Percentiles rank a stretch among this genome's conserved stretches.
phyloP scores from a whole-genome alignment of 2,888 invertebrate genomes.

The Chirona hameri region DNA sequence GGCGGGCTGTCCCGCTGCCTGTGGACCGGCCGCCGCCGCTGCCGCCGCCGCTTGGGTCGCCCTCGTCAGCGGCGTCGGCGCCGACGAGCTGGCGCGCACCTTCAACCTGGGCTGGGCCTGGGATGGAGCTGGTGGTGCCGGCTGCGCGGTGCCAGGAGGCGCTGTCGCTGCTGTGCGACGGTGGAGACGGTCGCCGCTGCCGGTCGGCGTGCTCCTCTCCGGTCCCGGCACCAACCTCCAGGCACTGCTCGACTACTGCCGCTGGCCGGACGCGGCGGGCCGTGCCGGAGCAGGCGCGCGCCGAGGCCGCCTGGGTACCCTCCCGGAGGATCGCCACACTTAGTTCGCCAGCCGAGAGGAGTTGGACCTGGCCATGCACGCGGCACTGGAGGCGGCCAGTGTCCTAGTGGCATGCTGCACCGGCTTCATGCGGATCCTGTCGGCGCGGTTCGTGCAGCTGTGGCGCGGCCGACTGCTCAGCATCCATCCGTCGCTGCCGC shows the following conservation, averaged over 20 bases:
- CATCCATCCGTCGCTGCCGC: slow-evolving; percentile 90
- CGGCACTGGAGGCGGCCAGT: slow-evolving; percentile 60
- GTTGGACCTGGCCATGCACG: slow-evolving; percentile 74
- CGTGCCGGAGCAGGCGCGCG: slow-evolving; percentile 75
- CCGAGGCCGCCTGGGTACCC: slow-evolving; percentile 69
- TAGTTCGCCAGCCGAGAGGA: slow-evolving; percentile 67
- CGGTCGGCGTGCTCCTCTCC: slow-evolving; percentile 88
- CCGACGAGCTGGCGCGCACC: slow-evolving; percentile 77
- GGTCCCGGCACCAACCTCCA: slow-evolving; percentile 65
- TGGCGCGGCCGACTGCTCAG: slow-evolving; percentile 88
- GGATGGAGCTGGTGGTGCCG: slow-evolving; percentile 73
- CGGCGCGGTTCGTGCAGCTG: slow-evolving; percentile 63
- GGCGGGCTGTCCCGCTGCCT: slow-evolving; percentile 67
- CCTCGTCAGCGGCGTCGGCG: slow-evolving; percentile 57
- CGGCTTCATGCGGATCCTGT: slow-evolving; percentile 88
- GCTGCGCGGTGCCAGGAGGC: slow-evolving; percentile 56
- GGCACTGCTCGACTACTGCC: slow-evolving; percentile 76
- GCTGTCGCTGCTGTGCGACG: slow-evolving; percentile 45
- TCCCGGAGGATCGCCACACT: slow-evolving; percentile 72
- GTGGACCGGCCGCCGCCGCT: slow-evolving; percentile 38
- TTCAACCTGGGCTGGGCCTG: slow-evolving; percentile 97
- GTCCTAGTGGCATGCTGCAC: slow-evolving; percentile 90
- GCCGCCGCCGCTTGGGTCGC: slow-evolving; percentile 81
- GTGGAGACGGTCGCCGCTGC: slow-evolving; percentile 44
- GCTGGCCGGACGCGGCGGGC: slow-evolving; percentile 57